phyloP scores from a whole-genome alignment of 1,140 invertebrate species.

The Penaeus vannamei region DNA sequence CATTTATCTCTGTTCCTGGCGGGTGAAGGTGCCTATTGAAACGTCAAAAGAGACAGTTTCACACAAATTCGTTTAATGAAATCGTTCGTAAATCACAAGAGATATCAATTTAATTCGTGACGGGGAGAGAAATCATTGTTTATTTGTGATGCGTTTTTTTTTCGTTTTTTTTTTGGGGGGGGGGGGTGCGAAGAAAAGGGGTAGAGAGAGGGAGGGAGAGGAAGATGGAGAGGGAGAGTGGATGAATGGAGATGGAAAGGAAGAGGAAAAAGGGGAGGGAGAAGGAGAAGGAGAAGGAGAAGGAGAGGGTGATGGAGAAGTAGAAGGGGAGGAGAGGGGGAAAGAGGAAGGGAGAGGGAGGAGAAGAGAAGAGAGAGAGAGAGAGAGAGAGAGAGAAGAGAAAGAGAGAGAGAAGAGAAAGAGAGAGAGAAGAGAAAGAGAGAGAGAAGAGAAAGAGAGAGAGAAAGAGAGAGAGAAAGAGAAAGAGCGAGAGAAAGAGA shows the following conservation, averaged over 20 bases:
- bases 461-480: no score
- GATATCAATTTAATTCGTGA: no score
- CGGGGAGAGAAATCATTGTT: no score
- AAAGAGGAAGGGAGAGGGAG: neutral
- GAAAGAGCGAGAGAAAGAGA: no score
- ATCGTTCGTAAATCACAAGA: no score
- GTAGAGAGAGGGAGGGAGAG: neutral
- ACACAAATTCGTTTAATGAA: no score
- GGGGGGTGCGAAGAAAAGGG: neutral
- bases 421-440: conserved; percentile 13
- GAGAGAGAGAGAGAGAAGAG: neutral
- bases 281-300: neutral
- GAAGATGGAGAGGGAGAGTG: neutral
- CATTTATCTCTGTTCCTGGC: no score
- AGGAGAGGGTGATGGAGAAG: neutral
- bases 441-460: conserved; percentile 2
- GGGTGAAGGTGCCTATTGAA: no score
- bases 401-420: neutral
- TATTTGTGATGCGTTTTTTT: no score
- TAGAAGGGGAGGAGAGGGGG: neutral
- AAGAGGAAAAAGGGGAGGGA: neutral
- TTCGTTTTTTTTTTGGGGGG: neutral
- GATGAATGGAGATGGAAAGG: neutral
- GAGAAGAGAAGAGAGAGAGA: neutral
- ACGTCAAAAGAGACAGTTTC: no score